These are phyloP conservation scores for Sphinx pinastri DNA, from an alignment of 2,888 invertebrate species.

Conservation along the genomic window DNA sequence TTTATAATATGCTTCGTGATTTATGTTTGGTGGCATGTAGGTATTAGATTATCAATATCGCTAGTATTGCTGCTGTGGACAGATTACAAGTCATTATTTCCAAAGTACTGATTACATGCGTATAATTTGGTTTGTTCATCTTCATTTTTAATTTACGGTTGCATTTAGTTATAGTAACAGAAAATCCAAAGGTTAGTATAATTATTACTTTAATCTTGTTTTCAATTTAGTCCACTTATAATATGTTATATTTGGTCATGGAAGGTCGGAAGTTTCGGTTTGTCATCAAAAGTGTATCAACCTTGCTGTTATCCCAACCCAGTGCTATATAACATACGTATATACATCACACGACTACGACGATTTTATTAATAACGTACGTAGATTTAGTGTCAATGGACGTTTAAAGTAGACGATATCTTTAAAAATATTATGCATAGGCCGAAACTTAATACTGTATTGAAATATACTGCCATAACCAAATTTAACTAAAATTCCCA, in stretches of 20 bases:
- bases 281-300: slow-evolving; percentile 17
- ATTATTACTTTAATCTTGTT: slow-evolving; percentile 59
- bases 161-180: slow-evolving; percentile 83
- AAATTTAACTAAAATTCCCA: slow-evolving; percentile 60
- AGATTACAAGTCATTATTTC: slow-evolving; percentile 74
- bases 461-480: slow-evolving; percentile 54
- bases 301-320: slow-evolving; percentile 26
- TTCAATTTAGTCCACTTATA: slow-evolving; percentile 59
- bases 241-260: slow-evolving; percentile 61
- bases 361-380: slow-evolving; percentile 10
- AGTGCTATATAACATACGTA: slow-evolving; percentile 11
- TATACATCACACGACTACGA: slow-evolving; percentile 10
- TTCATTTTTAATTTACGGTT: slow-evolving; percentile 73
- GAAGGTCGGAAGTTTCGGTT: slow-evolving; percentile 43
- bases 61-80: slow-evolving; percentile 72
- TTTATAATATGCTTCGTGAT: slow-evolving; percentile 63
- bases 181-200: slow-evolving; percentile 84
- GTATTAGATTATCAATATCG: slow-evolving; percentile 54
- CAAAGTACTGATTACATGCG: slow-evolving; percentile 78
- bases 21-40: slow-evolving; percentile 66
- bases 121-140: slow-evolving; percentile 74
- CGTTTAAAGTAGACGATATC: slow-evolving; percentile 21
- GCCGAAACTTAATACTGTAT: slow-evolving; percentile 49
- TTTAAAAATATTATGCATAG: slow-evolving; percentile 3
- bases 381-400: slow-evolving; percentile 17